Base-by-base conservation (phyloP, 1,140 invertebrate species). In the Macrobrachium rosenbergii region DNA sequence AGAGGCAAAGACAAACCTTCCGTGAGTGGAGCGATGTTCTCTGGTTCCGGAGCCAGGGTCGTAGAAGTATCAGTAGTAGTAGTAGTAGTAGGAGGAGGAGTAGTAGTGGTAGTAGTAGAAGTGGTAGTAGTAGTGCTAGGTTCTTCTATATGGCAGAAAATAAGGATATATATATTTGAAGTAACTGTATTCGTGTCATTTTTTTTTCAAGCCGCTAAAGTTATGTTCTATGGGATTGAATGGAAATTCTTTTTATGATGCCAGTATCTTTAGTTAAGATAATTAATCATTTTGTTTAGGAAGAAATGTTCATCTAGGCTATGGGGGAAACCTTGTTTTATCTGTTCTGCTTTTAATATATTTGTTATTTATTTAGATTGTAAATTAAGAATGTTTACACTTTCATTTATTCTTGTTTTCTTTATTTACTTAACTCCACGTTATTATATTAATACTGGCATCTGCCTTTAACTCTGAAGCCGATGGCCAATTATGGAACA, bases 51-150 rank as follows among this genome's bases (percentile, higher is more conserved):
- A 19, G 67, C 67, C 67, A 69, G 21, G 67, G 67, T 69, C 67
- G 67, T 69, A 28, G 67, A 28, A 69, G 67, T 69, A 67, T n/a
- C 23, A 23, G 64, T 67, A 67, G 64, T 67, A 37, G 67, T 69
- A 69, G 67, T 19, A 21, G 67, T 19, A 23, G 67, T 19, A 69
- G 67, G 14, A 69, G 67, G 14, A 21, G 67, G 14, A 21, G 67
- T 23, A 69, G 67, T 69, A 69, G 67, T 69, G n/a, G 67, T 10
- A 52, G 45, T n/a, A n/a, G 28, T 37, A 37, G 28, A 37, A 37
- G 28, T 52, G 7, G 52, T 52, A 52, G 52, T 52, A 52, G 52
- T 52, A 52, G 52, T 52, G 52, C 8, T 8, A 52, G 52, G 67
- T 12, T 69, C 67, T 69, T 69, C 67, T 69, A 69, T 28, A 21